phyloP scores from a whole-genome alignment of 2,113 vertebrate species.

The Cottus gobio region DNA sequence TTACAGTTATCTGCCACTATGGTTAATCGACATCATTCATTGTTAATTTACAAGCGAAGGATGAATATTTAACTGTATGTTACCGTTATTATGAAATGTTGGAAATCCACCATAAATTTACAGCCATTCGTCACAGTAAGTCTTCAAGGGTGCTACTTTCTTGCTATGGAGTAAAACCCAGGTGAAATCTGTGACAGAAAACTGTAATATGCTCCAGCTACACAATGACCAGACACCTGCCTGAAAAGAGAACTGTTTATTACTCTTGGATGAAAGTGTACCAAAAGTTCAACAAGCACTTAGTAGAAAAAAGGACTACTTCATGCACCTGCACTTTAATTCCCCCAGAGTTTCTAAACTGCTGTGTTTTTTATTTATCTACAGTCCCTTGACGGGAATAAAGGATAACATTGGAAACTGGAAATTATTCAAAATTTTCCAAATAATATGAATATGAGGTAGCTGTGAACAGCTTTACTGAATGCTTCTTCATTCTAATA shows the following conservation, averaged over 20 bases:
- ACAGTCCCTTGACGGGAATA: background rate
- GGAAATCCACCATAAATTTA: too few relatives aligned
- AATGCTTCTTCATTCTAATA: conserved; percentile 8
- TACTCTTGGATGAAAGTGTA: conserved; percentile 8
- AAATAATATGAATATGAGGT: background rate
- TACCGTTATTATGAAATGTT: too few relatives aligned
- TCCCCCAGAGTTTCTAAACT: background rate
- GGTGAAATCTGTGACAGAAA: background rate
- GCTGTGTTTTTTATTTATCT: conserved; percentile 1
- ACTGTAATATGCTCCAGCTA: background rate
- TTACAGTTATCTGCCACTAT: too few relatives aligned
- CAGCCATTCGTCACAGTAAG: background rate
- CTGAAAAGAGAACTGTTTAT: conserved; percentile 5
- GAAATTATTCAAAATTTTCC: conserved; percentile 10
- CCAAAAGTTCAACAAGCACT: conserved; percentile 43
- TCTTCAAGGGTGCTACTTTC: conserved; percentile 3
- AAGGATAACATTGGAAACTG: conserved; percentile 1
- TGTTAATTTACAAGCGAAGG: too few relatives aligned
- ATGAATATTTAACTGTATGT: too few relatives aligned
- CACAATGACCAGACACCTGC: background rate
- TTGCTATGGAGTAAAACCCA: background rate
- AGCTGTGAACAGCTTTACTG: conserved; percentile 8
- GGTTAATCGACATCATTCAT: too few relatives aligned
- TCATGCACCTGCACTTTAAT: conserved; percentile 11
- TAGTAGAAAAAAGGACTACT: conserved; percentile 18